Base-by-base conservation (phyloP, 1,140 invertebrate genomes). In the Spodoptera frugiperda region DNA sequence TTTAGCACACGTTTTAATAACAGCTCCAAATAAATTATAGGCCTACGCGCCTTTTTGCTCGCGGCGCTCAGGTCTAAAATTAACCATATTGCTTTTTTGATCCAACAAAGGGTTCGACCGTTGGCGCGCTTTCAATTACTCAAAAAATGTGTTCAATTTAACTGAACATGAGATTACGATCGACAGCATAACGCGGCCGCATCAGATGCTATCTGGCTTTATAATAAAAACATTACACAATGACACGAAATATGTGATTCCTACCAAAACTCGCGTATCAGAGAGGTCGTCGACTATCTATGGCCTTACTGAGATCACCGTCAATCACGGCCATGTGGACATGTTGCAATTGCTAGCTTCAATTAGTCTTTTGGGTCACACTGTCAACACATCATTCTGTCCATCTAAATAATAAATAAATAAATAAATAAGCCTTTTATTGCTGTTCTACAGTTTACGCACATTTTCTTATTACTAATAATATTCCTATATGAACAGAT, bases 361-460 rank as follows among this genome's bases (percentile, higher is more conserved):
- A 63, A 74, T 74, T 74, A 53, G 63, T 48, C 33, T 74, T 74
- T 74, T 74, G 57, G 72, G 72, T 74, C 72, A 74, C 12, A 25
- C 46, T 57, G 33, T 55, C 53, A 49, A 55, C 68, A 44, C 68
- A 30, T 71, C 30, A 44, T 46, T 49, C n/a, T 8, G 48, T 54
- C 19, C 21, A 51, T 67, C 21, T 53, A 30, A n/a, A n/a, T n/a
- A n/a, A n/a, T n/a, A 11, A n/a, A 39, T n/a, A n/a, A n/a, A n/a
- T n/a, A n/a, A n/a, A n/a, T n/a, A n/a, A n/a, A n/a, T n/a, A n/a
- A n/a, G n/a, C n/a, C n/a, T n/a, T n/a, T n/a, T n/a, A n/a, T n/a
- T n/a, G n/a, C n/a, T n/a, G n/a, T n/a, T n/a, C n/a, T n/a, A n/a
- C n/a, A n/a, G n/a, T n/a, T n/a, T n/a, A n/a, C n/a, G n/a, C n/a